Percentiles rank a stretch among this genome's conserved stretches.
Conservation (phyloP, 2,797 vertebrate species). For the Chelon auratus region DNA sequence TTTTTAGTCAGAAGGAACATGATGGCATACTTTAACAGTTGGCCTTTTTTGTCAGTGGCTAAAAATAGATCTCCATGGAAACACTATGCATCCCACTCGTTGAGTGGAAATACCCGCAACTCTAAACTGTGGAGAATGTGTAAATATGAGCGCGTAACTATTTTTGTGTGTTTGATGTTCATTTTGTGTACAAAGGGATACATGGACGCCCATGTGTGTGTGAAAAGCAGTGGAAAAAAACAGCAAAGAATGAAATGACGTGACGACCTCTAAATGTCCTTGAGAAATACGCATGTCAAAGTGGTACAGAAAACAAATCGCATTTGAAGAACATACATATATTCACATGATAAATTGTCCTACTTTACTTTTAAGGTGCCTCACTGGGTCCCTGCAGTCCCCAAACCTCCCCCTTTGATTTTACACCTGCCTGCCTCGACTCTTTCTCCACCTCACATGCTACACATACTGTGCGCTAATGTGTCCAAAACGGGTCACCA, state of each 20-base stretch:
- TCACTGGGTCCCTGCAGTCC: neutral
- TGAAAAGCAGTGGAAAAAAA: constrained; percentile 13
- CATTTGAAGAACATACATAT: neutral
- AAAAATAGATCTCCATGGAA: constrained; percentile 89
- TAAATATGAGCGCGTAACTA: constrained; percentile 45
- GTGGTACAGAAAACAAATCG: neutral
- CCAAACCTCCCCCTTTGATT: neutral
- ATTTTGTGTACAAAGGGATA: constrained; percentile 14
- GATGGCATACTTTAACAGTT: constrained; percentile 84
- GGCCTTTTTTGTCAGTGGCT: constrained; percentile 69
- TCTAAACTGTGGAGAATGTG: constrained; percentile 68
- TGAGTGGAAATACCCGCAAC: constrained; percentile 73
- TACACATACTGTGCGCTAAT: constrained; percentile 1
- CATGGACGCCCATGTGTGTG: neutral
- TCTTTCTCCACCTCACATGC: constrained; percentile 17
- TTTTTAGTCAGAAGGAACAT: constrained; percentile 63
- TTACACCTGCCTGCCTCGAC: constrained; percentile 32
- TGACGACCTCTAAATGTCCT: constrained; percentile 74
- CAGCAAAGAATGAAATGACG: neutral
- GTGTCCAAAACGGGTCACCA: constrained; percentile 58
- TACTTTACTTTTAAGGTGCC: neutral
- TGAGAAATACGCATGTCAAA: constrained; percentile 4
- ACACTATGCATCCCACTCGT: constrained; percentile 84
- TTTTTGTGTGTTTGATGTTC: constrained; percentile 13
- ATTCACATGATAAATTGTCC: neutral